These are phyloP conservation scores for Mesopsocus fuscifrons DNA, from an alignment of 2,888 invertebrate species.

Conservation along the genomic window DNA sequence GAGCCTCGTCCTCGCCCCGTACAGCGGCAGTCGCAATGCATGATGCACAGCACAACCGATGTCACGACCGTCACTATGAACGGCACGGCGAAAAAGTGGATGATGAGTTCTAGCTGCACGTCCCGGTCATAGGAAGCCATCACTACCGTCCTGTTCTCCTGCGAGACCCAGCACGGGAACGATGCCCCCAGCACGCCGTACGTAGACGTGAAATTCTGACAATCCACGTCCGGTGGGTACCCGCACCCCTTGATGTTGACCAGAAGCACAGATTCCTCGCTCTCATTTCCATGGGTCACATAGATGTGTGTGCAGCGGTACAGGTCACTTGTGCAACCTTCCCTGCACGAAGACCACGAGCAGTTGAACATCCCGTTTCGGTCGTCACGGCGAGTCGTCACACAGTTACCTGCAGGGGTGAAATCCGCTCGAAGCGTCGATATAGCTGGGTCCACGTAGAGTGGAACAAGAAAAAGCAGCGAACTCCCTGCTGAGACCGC, in stretches of 20 bases:
- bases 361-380: constrained; percentile 55
- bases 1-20: constrained; percentile 16
- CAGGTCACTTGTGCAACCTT: constrained; percentile 63
- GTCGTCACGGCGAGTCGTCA: constrained; percentile 49
- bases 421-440: constrained; percentile 26
- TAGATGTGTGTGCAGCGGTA: constrained; percentile 47
- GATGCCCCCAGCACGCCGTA: constrained; percentile 47
- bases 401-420: constrained; percentile 44
- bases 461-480: constrained; percentile 49
- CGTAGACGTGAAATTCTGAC: constrained; percentile 50
- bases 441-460: constrained; percentile 49
- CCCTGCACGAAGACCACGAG: constrained; percentile 61
- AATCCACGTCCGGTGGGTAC: constrained; percentile 57
- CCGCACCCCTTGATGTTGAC: constrained; percentile 74
- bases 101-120: constrained; percentile 62
- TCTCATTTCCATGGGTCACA: constrained; percentile 30
- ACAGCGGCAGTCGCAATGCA: constrained; percentile 65
- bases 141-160: constrained; percentile 63
- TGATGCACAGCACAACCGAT: constrained; percentile 64
- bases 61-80: constrained; percentile 69
- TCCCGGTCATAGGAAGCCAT: constrained; percentile 67
- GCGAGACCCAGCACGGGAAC: constrained; percentile 49
- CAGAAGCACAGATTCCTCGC: constrained; percentile 39
- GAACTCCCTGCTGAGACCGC: constrained; percentile 54
- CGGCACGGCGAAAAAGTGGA: constrained; percentile 67